These are phyloP conservation scores for Lepeophtheirus nordmannii DNA, from an alignment of 2,888 invertebrate species.

Conservation along the genomic window DNA sequence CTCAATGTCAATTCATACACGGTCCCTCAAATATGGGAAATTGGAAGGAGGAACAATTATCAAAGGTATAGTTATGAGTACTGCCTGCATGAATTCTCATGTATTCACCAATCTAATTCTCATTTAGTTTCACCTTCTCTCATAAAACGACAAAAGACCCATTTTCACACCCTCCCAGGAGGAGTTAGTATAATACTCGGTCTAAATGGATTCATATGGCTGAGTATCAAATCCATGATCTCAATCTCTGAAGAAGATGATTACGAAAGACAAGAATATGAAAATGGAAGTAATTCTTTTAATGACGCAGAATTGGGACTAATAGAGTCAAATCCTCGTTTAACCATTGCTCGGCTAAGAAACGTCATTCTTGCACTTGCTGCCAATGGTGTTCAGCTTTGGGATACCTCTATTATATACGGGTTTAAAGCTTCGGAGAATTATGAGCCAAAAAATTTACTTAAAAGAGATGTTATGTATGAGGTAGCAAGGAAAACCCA, in stretches of 20 bases:
- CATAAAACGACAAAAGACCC: slow-evolving; percentile 80
- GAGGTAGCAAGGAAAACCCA: slow-evolving; percentile 66
- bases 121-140: slow-evolving; percentile 41
- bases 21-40: slow-evolving; percentile 94
- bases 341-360: slow-evolving; percentile 44
- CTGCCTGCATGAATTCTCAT: neutral
- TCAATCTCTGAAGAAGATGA: slow-evolving; percentile 50
- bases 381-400: slow-evolving; percentile 60
- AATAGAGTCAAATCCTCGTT: neutral
- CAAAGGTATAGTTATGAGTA: neutral
- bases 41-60: slow-evolving; percentile 35
- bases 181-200: slow-evolving; percentile 85
- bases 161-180: slow-evolving; percentile 81
- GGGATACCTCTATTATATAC: slow-evolving; percentile 39
- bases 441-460: slow-evolving; percentile 51
- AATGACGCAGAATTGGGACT: neutral
- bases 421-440: slow-evolving; percentile 77
- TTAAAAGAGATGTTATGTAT: slow-evolving; percentile 66
- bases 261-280: slow-evolving; percentile 53
- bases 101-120: too few relatives aligned
- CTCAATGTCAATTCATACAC: slow-evolving; percentile 75
- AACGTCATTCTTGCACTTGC: slow-evolving; percentile 78
- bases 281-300: slow-evolving; percentile 26
- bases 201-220: slow-evolving; percentile 89
- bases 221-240: slow-evolving; percentile 36